Evolutionary conservation across 2,797 vertebrate genomes (phyloP), one percentile per base, ranked within the genome.

Genomic region (Epinephelus malabaricus): DNA sequence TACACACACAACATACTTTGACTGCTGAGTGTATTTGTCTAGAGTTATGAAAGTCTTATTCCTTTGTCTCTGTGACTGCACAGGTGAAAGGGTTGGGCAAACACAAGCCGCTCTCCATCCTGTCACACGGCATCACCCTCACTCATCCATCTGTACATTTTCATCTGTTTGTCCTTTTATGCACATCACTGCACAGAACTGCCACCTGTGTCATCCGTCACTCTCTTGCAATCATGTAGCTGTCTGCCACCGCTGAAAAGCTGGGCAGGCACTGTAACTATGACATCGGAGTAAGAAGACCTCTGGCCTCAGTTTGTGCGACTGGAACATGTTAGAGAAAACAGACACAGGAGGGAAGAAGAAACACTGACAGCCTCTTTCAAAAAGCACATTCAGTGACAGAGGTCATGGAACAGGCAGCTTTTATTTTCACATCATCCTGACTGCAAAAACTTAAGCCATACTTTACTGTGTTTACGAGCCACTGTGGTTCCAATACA

Each of bases 91-190:
- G 10, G 8, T 64, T 25, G 38, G 25, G 76, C 78, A 73, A 23
- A 43, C 7, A 54, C 23, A 38, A 30, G 53, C n/a, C 3, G 1
- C n/a, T 76, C 25, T 21, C 23, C 34, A 6, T 47, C 27, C 61
- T 62, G 62, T 67, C 68, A 55, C 30, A 25, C 40, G 1, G 25
- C n/a, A 23, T 46, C 69, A 27, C 21, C 34, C n/a, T 79, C 45
- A 45, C 49, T 73, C 49, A 61, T 55, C 47, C 54, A 19, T 50
- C 49, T 55, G 43, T 64, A 53, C 46, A 69, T 25, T 21, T 70
- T 78, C 49, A 38, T 17, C 23, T 55, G 30, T 67, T 60, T 78
- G 46, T 55, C 63, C 45, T 53, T 56, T 54, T 7, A 61, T 65
- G 38, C 59, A 54, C 54, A 27, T 53, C 51, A 43, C 47, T 65